Base-by-base conservation (phyloP, 2,113 vertebrate genomes). In the Mesembrinibis cayennensis region DNA sequence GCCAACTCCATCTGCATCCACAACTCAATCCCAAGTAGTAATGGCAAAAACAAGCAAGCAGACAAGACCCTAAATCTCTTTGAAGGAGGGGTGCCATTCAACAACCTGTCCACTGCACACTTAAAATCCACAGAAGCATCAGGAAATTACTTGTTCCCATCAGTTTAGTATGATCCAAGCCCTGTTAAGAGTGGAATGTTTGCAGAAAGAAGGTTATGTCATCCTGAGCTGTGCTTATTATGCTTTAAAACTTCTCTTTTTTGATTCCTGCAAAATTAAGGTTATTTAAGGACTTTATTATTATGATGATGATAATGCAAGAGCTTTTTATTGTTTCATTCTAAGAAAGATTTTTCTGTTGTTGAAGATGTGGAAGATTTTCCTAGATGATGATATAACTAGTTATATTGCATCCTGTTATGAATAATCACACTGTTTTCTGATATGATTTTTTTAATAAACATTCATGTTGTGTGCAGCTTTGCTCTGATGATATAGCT, bases 361-460 rank as follows among this genome's bases (percentile, higher is more conserved):
- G 34, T 49, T 50, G 34, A 79, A 92, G 89, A 87, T 66, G 10
- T 38, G 16, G 29, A 82, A 90, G 17, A 2, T 78, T 91, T 91
- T 80, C 49, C 61, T 80, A 67, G 36, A 78, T 80, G 47, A 40
- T 67, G 47, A 90, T 18, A 81, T 83, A 88, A 84, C 13, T 59
- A 36, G 40, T 42, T 87, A 63, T 76, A 95, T 42, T 93, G 30
- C 49, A 78, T 73, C 55, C 10, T 74, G 55, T 59, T 82, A 92
- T 69, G 52, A 94, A 95, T 73, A 96, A 93, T 76, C 50, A 93
- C 42, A 67, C 12, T 67, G 40, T 72, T 95, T 96, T 94, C 55
- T 74, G 58, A 82, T 89, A 80, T 7, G 3, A 78, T 70, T 74
- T 74, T 49, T 91, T 82, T 53, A 1, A 92, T 61, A 95, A 83